Percentiles rank a stretch among this genome's conserved stretches.
phyloP scores from a whole-genome alignment of 2,113 vertebrate genomes.

The Brachyhypopomus occidentalis region DNA sequence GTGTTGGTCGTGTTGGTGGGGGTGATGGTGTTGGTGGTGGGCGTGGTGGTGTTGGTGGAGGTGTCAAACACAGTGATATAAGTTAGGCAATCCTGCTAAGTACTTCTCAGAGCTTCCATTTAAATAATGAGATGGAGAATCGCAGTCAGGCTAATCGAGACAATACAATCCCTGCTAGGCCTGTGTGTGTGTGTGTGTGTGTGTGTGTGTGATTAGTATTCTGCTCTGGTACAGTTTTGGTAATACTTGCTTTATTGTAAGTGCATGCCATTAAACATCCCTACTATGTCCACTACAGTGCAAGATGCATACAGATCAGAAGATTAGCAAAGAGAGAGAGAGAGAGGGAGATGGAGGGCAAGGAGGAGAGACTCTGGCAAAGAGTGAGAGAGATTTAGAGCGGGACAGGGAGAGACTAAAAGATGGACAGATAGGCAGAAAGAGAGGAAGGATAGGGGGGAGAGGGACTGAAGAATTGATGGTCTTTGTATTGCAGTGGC shows the following conservation, averaged over 20 bases:
- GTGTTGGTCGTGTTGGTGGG: too few species aligned
- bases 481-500: neutral
- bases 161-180: too few species aligned
- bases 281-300: too few species aligned
- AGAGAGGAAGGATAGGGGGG: neutral
- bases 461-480: neutral
- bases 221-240: neutral
- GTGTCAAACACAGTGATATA: neutral
- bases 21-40: too few species aligned
- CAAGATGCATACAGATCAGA: too few species aligned
- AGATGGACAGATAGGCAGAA: neutral
- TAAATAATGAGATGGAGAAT: slow-evolving; percentile 9
- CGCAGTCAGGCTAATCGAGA: too few species aligned
- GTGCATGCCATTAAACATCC: too few species aligned
- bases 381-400: neutral
- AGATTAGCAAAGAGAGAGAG: neutral
- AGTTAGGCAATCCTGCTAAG: neutral
- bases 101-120: slow-evolving; percentile 14
- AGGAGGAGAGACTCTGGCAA: neutral
- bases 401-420: neutral
- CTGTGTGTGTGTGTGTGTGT: slow-evolving; percentile 3
- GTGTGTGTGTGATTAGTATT: slow-evolving; percentile 12
- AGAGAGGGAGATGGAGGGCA: too few species aligned
- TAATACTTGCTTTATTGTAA: neutral
- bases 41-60: too few species aligned